Conservation (phyloP, 2,797 vertebrate genomes). For the Gymnothorax reevesii region DNA sequence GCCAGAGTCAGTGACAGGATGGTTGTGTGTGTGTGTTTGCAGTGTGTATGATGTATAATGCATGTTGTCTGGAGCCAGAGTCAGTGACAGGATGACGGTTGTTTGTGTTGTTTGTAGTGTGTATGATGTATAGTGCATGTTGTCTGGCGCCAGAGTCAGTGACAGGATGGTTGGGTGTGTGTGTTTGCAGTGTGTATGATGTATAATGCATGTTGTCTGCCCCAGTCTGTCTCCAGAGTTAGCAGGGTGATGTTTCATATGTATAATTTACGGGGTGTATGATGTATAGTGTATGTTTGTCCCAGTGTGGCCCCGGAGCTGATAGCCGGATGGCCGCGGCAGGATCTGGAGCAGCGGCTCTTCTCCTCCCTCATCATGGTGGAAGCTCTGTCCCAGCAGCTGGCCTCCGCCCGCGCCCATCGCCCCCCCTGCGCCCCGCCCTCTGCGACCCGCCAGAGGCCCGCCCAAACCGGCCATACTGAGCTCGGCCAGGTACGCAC, state of each 20-base stretch:
- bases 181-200: no score
- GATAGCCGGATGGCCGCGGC: constrained; percentile 70
- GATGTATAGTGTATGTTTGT: constrained; percentile 22
- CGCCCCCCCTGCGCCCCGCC: constrained; percentile 50
- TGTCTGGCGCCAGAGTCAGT: background rate
- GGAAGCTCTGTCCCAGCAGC: constrained; percentile 81
- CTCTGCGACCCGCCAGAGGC: constrained; percentile 71
- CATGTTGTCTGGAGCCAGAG: no score
- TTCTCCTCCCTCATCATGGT: constrained; percentile 83
- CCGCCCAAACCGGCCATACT: constrained; percentile 82
- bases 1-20: background rate
- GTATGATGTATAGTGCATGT: background rate
- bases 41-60: no score
- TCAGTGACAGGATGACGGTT: background rate
- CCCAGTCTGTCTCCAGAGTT: background rate
- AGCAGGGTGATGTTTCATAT: background rate
- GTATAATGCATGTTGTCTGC: no score
- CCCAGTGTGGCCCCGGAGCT: constrained; percentile 73
- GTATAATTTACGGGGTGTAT: background rate
- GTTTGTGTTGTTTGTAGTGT: background rate
- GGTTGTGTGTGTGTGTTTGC: background rate
- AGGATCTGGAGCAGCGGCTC: constrained; percentile 82
- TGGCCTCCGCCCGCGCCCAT: constrained; percentile 65
- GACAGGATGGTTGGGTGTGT: no score
- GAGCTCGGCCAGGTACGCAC: constrained; percentile 61